These are phyloP conservation scores for Danio aesculapii DNA, from an alignment of 2,797 vertebrate genomes.

Conservation along the genomic window DNA sequence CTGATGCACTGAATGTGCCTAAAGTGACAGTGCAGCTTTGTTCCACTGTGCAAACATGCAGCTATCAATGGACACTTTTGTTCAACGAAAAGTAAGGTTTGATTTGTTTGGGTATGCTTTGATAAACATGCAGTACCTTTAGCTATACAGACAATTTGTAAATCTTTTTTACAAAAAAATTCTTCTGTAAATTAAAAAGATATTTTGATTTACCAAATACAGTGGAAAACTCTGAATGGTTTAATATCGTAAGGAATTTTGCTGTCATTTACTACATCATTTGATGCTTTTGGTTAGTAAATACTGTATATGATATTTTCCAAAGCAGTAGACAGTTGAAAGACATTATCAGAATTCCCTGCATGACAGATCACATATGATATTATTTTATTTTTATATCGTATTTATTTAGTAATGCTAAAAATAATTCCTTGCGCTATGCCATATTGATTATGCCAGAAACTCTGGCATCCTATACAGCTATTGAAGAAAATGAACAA, in stretches of 20 bases:
- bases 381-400: not conserved
- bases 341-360: not conserved
- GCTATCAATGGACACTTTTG: not conserved
- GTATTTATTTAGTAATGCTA: not conserved
- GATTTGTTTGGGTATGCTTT: not conserved
- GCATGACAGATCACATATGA: not conserved
- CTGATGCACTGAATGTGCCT: conserved; percentile 13
- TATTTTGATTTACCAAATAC: too few relatives aligned
- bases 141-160: too few relatives aligned
- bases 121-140: not conserved
- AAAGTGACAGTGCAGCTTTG: conserved; percentile 14
- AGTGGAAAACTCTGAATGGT: not conserved
- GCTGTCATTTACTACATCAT: not conserved
- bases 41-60: not conserved
- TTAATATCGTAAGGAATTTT: not conserved
- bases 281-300: not conserved
- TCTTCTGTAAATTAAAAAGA: too few relatives aligned
- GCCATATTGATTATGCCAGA: not conserved
- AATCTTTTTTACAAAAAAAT: too few relatives aligned
- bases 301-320: not conserved
- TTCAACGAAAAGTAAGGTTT: not conserved
- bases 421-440: not conserved
- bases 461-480: not conserved
- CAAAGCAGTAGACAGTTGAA: not conserved
- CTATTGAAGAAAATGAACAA: not conserved